Percentiles rank a stretch among this genome's conserved stretches.
These are phyloP conservation scores for Zingel zingel DNA, from an alignment of 2,113 vertebrate species.

Conservation along the genomic window DNA sequence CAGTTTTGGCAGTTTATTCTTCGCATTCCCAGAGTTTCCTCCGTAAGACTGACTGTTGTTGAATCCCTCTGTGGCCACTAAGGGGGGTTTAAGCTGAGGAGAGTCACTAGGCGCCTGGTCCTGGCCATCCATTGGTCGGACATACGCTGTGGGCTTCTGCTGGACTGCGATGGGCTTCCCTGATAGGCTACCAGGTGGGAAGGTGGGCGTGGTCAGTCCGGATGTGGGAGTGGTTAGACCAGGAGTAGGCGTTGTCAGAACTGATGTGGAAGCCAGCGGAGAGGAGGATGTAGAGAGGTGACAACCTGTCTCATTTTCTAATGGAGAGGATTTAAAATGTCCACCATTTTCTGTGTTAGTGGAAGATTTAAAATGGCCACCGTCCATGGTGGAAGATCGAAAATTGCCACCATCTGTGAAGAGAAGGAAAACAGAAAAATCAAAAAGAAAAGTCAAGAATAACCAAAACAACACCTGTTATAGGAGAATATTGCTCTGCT, in stretches of 20 bases:
- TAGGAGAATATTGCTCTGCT: slow-evolving; percentile 4
- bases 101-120: slow-evolving; percentile 93
- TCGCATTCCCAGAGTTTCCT: slow-evolving; percentile 85
- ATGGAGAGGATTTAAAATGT: slow-evolving; percentile 86
- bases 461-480: slow-evolving; percentile 37
- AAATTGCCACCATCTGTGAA: slow-evolving; percentile 67
- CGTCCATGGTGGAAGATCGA: slow-evolving; percentile 75
- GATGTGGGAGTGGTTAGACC: slow-evolving; percentile 79
- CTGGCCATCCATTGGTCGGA: slow-evolving; percentile 95
- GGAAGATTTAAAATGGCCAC: slow-evolving; percentile 80
- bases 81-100: slow-evolving; percentile 90
- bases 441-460: slow-evolving; percentile 1
- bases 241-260: slow-evolving; percentile 84
- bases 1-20: slow-evolving; percentile 96
- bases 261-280: slow-evolving; percentile 92
- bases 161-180: slow-evolving; percentile 90
- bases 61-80: slow-evolving; percentile 91
- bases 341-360: slow-evolving; percentile 84
- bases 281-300: slow-evolving; percentile 82
- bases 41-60: slow-evolving; percentile 85
- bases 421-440: neutral
- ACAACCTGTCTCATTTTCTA: slow-evolving; percentile 86
- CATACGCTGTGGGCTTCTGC: slow-evolving; percentile 95
- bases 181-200: slow-evolving; percentile 88
- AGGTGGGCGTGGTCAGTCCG: slow-evolving; percentile 89